Percentiles rank a stretch among this genome's conserved stretches.
These are phyloP conservation scores for Holacanthella duospinosa DNA, from an alignment of 2,888 invertebrate genomes.

Conservation along the genomic window DNA sequence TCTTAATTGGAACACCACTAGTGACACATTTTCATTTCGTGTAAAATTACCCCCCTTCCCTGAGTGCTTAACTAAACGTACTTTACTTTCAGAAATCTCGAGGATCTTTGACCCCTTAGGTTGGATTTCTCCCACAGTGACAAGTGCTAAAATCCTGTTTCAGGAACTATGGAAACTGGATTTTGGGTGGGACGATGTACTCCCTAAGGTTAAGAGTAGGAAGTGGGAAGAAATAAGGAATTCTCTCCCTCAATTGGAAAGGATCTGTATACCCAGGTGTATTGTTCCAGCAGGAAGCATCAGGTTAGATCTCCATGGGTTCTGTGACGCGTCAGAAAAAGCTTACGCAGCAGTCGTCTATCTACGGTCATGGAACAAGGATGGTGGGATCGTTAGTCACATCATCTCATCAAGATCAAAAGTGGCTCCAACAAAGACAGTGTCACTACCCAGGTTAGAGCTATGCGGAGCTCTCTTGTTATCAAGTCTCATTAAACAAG, in stretches of 20 bases:
- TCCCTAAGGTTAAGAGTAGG: neutral
- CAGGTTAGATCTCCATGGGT: conserved; percentile 9
- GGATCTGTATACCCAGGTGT: conserved; percentile 5
- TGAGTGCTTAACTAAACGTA: neutral
- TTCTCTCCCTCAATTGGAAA: neutral
- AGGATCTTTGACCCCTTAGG: conserved; percentile 9
- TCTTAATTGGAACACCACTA: neutral
- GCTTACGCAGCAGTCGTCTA: conserved; percentile 4
- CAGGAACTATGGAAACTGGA: conserved; percentile 7
- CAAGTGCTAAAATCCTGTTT: conserved; percentile 10
- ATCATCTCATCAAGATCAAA: conserved; percentile 23
- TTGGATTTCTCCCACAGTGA: conserved; percentile 7
- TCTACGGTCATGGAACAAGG: neutral
- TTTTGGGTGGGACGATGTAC: conserved; percentile 8
- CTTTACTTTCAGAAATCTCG: neutral
- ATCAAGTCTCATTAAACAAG: conserved; percentile 22
- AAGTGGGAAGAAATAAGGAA: conserved; percentile 2
- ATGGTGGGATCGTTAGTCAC: neutral
- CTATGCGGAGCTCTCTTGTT: conserved; percentile 38
- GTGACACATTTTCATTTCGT: neutral
- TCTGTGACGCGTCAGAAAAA: neutral
- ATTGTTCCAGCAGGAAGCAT: neutral
- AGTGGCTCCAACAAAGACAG: conserved; percentile 33
- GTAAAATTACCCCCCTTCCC: neutral
- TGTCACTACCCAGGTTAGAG: conserved; percentile 38